Evolutionary conservation across 1,140 invertebrate genomes (phyloP).

Genomic region (Zaprionus gabonicus): DNA sequence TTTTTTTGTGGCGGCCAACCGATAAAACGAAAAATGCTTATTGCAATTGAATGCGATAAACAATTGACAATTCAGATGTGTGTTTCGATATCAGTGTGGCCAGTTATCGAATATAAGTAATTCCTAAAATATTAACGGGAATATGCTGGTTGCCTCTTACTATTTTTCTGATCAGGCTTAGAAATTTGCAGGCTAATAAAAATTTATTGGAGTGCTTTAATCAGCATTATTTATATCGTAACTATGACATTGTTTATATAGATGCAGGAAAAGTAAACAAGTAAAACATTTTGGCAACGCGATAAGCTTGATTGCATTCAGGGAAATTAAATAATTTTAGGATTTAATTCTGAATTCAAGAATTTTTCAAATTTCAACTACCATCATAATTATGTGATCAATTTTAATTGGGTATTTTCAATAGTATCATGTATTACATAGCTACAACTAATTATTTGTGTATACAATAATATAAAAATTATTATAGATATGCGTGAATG

Average conservation of each 20-base stretch:
- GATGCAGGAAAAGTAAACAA: neutral
- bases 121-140: neutral
- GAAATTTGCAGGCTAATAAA: neutral
- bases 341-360: too few relatives aligned
- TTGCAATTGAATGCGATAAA: constrained; percentile 6
- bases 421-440: too few relatives aligned
- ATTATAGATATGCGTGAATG: too few relatives aligned
- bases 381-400: too few relatives aligned
- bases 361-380: too few relatives aligned
- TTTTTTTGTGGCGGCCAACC: constrained; percentile 22
- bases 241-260: neutral
- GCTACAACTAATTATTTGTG: too few relatives aligned
- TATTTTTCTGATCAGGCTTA: neutral
- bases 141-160: neutral
- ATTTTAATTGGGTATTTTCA: neutral
- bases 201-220: too few relatives aligned
- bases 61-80: neutral
- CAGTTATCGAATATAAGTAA: neutral
- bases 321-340: neutral
- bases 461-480: too few relatives aligned
- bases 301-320: too few relatives aligned
- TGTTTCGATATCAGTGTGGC: neutral
- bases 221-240: neutral
- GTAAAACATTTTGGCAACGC: too few relatives aligned
- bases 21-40: constrained; percentile 18